These are phyloP conservation scores for Acleris emargana DNA, from an alignment of 2,888 invertebrate species.

Conservation along the genomic window DNA sequence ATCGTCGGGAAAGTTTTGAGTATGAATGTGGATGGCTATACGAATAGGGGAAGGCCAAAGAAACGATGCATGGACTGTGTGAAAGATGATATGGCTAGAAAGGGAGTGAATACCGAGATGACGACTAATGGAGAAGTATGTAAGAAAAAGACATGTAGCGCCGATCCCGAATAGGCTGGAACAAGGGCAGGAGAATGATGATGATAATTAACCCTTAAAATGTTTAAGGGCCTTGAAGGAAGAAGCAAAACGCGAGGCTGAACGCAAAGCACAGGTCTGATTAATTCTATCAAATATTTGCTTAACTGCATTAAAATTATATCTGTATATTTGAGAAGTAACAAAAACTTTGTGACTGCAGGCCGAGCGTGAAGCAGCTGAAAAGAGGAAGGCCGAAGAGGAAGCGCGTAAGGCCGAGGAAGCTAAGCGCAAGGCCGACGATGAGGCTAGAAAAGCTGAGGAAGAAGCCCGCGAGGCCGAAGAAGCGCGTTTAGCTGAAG, in stretches of 20 bases:
- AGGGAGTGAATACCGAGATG: too few relatives aligned
- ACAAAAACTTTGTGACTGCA: constrained; percentile 33
- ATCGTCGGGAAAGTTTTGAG: too few relatives aligned
- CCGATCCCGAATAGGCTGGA: too few relatives aligned
- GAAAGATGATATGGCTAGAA: too few relatives aligned
- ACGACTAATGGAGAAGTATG: too few relatives aligned
- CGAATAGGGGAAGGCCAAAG: too few relatives aligned
- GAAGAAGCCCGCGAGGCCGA: constrained; percentile 64
- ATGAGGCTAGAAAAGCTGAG: constrained; percentile 67
- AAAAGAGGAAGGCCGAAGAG: constrained; percentile 82
- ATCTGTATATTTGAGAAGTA: background rate
- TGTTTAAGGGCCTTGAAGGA: constrained; percentile 76
- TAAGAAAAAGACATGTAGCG: too few relatives aligned
- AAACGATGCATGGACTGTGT: too few relatives aligned
- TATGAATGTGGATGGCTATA: too few relatives aligned
- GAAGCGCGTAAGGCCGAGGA: constrained; percentile 81
- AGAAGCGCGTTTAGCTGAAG: constrained; percentile 71
- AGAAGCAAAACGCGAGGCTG: constrained; percentile 78
- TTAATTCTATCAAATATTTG: background rate
- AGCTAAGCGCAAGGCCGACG: constrained; percentile 76
- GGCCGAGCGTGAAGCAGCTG: constrained; percentile 73
- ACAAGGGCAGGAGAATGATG: too few relatives aligned
- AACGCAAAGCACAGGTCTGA: constrained; percentile 71
- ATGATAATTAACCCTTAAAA: background rate
- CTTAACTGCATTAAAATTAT: background rate